Evolutionary conservation across 2,888 invertebrate species (phyloP).

Genomic region (Epistrophe eligans): DNA sequence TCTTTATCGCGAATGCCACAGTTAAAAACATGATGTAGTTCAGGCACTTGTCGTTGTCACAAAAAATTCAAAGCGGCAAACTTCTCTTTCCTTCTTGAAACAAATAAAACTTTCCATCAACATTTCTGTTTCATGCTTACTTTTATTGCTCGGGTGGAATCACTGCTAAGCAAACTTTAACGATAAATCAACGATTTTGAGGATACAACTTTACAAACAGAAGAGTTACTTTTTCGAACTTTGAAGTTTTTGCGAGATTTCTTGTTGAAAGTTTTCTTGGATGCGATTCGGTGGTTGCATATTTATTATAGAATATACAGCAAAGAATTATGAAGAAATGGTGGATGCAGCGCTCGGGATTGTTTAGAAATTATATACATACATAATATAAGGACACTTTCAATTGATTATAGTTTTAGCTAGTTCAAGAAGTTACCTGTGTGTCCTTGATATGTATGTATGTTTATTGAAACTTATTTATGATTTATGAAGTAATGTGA

Average conservation of each 20-base stretch:
- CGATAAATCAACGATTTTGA: conserved; percentile 65
- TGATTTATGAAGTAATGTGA: no score
- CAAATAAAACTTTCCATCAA: conserved; percentile 40
- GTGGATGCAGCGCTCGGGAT: no score
- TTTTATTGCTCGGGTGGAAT: conserved; percentile 13
- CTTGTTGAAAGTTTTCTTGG: conserved; percentile 38
- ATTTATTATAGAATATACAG: not conserved
- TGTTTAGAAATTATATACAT: not conserved
- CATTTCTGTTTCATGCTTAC: conserved; percentile 14
- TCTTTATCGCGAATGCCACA: conserved; percentile 52
- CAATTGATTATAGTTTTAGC: conserved; percentile 45
- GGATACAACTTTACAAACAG: conserved; percentile 32
- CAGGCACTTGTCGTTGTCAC: conserved; percentile 37
- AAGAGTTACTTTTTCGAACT: conserved; percentile 53
- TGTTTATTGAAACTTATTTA: not conserved
- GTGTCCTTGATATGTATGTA: conserved; percentile 17
- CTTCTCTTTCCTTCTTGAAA: conserved; percentile 37
- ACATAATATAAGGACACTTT: conserved; percentile 36
- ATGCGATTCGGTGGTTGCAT: conserved; percentile 38
- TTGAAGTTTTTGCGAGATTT: conserved; percentile 20
- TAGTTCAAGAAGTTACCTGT: conserved; percentile 43
- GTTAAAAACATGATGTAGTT: conserved; percentile 30
- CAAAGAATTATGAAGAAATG: not conserved
- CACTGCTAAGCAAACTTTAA: conserved; percentile 43
- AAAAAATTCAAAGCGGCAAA: conserved; percentile 5